Percentiles rank a stretch among this genome's conserved stretches.
Conservation (phyloP, 2,797 vertebrate species). For the Chelon auratus region DNA sequence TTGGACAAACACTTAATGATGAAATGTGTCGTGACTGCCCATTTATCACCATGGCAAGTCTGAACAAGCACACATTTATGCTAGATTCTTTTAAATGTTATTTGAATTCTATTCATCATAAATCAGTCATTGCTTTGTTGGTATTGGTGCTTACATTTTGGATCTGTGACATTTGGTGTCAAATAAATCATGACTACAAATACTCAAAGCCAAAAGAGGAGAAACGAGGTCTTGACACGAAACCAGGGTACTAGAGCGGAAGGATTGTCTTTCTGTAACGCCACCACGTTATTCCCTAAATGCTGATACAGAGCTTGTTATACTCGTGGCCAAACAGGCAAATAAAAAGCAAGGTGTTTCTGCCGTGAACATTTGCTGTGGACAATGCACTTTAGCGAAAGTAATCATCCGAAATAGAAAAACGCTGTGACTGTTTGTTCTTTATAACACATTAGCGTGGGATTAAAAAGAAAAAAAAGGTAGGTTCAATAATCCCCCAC, state of each 20-base stretch:
- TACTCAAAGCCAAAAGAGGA: background rate
- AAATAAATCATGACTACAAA: too few relatives aligned
- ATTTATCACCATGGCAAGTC: background rate
- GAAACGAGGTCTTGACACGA: background rate
- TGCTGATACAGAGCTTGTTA: conserved; percentile 26
- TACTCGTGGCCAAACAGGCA: conserved; percentile 11
- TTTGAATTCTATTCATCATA: background rate
- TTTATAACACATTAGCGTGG: conserved; percentile 43
- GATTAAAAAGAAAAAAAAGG: conserved; percentile 54
- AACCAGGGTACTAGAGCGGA: background rate
- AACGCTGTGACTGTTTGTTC: conserved; percentile 42
- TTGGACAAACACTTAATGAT: background rate
- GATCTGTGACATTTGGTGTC: too few relatives aligned
- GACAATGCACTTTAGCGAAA: conserved; percentile 20
- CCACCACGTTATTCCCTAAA: background rate
- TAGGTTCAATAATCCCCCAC: conserved; percentile 59
- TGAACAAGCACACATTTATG: background rate
- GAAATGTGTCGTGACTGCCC: background rate
- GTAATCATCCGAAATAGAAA: conserved; percentile 46
- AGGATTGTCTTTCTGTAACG: background rate
- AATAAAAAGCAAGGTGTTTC: conserved; percentile 31
- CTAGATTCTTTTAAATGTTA: background rate
- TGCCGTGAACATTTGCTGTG: conserved; percentile 23
- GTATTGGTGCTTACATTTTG: too few relatives aligned
- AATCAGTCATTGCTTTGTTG: background rate